Percentiles rank a stretch among this genome's conserved stretches.
Evolutionary conservation across 2,113 vertebrate genomes (phyloP).

Genomic region (Charadrius vociferus): DNA sequence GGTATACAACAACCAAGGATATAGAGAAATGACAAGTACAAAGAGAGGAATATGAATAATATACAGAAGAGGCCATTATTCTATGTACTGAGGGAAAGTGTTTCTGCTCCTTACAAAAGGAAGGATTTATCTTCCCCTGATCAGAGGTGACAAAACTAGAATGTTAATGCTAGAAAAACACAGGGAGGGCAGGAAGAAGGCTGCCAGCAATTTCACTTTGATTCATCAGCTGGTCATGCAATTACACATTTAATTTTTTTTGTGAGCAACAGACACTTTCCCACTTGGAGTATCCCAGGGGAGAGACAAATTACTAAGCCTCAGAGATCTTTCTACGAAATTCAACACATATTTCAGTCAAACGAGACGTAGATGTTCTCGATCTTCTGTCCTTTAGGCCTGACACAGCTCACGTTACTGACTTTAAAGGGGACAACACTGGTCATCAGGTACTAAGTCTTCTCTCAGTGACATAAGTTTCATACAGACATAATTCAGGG

Average conservation of each 20-base stretch:
- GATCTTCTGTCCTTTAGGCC: neutral
- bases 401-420: neutral
- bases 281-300: neutral
- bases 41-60: conserved; percentile 57
- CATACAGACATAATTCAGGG: neutral
- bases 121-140: conserved; percentile 26
- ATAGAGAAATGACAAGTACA: conserved; percentile 34
- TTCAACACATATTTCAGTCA: neutral
- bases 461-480: neutral
- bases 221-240: neutral
- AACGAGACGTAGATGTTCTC: neutral
- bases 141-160: conserved; percentile 14
- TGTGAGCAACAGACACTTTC: neutral
- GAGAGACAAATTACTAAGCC: neutral
- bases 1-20: neutral
- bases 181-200: conserved; percentile 1
- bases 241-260: neutral
- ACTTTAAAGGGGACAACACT: neutral
- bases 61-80: conserved; percentile 35
- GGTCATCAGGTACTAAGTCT: neutral
- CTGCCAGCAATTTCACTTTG: neutral
- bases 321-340: neutral
- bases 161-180: conserved; percentile 1
- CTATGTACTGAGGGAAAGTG: conserved; percentile 28
- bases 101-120: conserved; percentile 59